These are phyloP conservation scores for Lycopodina hypogea DNA, from an alignment of 37 sponge, comb jelly and placozoan species.

Conservation along the genomic window DNA sequence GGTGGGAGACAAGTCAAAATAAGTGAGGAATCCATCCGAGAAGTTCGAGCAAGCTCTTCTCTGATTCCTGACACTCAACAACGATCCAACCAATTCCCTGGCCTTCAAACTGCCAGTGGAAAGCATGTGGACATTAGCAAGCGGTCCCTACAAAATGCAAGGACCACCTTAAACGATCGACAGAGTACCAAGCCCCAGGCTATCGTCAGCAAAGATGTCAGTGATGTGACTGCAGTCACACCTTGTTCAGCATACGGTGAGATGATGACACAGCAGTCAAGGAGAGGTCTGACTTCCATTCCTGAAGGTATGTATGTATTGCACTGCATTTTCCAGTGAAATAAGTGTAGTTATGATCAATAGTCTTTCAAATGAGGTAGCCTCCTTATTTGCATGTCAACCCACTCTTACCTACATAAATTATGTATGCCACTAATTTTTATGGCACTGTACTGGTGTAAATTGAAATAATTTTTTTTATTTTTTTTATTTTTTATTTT, in stretches of 20 bases:
- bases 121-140: conserved; percentile 33
- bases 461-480: too few species aligned
- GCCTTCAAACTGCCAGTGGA: conserved; percentile 65
- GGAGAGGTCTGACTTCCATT: not conserved
- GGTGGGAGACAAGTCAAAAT: conserved; percentile 45
- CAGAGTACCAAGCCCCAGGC: too few species aligned
- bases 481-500: too few species aligned
- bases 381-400: too few species aligned
- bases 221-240: not conserved
- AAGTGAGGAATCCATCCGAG: conserved; percentile 14
- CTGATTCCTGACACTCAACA: conserved; percentile 6
- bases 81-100: conserved; percentile 18
- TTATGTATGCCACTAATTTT: too few species aligned
- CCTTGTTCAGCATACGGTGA: too few species aligned
- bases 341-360: too few species aligned
- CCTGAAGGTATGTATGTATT: conserved; percentile 6
- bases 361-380: too few species aligned
- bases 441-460: too few species aligned
- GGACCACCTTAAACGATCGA: not conserved
- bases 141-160: conserved; percentile 23
- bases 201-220: not conserved
- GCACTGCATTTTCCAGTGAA: not conserved
- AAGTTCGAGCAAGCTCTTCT: conserved; percentile 15
- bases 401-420: too few species aligned
- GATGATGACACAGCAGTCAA: not conserved